Conservation (phyloP, 2,797 vertebrate genomes). For the Macropus fuliginosus region DNA sequence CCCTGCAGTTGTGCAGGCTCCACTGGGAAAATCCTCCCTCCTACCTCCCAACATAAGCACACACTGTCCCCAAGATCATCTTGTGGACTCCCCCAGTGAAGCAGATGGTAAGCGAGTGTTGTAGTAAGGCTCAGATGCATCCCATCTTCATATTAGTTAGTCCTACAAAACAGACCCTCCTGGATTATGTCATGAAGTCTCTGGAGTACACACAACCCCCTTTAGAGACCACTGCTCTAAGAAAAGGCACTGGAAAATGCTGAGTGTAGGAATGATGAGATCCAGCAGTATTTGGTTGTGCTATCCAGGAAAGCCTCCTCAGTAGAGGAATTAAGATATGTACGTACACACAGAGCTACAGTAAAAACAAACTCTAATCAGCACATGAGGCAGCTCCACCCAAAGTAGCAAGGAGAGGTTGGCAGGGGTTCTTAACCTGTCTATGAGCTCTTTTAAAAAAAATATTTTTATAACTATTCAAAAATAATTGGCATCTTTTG, state of each 20-base stretch:
- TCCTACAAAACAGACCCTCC: not conserved
- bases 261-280: not conserved
- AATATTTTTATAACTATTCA: not conserved
- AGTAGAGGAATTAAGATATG: not conserved
- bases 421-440: not conserved
- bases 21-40: not conserved
- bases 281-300: not conserved
- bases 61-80: not conserved
- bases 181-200: not conserved
- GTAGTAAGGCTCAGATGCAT: not conserved
- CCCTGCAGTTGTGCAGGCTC: not conserved
- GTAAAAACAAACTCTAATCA: not conserved
- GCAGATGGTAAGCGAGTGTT: not conserved
- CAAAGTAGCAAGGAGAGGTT: not conserved
- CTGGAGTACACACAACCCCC: not conserved
- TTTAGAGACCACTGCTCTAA: not conserved
- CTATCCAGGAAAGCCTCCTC: not conserved
- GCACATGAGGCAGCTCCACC: not conserved
- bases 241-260: not conserved
- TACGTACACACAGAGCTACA: not conserved
- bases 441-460: not conserved
- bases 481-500: not conserved
- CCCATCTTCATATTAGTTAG: not conserved
- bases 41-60: not conserved
- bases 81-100: not conserved